phyloP scores from a whole-genome alignment of 2,797 vertebrate genomes.

The Takifugu ocellatus region DNA sequence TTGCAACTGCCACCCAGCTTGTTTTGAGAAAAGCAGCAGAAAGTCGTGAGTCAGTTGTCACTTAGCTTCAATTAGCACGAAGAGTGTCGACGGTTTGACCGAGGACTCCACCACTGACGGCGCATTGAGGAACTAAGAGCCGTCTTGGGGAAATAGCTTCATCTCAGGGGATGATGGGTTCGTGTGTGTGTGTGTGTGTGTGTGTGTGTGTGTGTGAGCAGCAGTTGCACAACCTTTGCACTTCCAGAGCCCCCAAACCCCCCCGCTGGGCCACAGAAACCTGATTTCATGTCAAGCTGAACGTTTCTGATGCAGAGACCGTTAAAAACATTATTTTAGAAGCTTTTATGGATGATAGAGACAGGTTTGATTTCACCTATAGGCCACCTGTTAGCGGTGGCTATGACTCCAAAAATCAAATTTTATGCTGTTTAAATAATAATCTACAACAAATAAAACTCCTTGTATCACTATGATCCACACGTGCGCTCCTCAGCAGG shows the following conservation, averaged over 20 bases:
- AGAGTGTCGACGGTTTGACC: constrained; percentile 29
- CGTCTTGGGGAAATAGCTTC: not conserved
- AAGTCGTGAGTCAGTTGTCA: constrained; percentile 28
- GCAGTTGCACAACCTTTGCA: not conserved
- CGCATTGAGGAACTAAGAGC: constrained; percentile 9
- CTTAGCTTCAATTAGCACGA: constrained; percentile 9
- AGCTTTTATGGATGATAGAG: no score
- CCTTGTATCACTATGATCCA: no score
- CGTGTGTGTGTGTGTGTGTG: constrained; percentile 3
- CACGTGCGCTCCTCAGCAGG: no score
- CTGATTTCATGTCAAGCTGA: no score
- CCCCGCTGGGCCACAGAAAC: not conserved
- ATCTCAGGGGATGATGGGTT: constrained; percentile 1
- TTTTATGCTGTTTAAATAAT: no score
- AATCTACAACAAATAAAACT: not conserved
- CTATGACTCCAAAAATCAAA: no score
- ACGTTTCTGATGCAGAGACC: no score
- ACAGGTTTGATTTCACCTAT: no score
- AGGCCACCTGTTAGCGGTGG: no score
- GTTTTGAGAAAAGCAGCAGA: constrained; percentile 12
- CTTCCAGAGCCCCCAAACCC: not conserved
- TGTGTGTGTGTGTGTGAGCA: constrained; percentile 2
- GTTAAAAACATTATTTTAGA: no score
- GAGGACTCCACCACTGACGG: not conserved
- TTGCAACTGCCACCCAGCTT: constrained; percentile 13